A percentile compares a stretch with the other conserved stretches of the same genome.
Evolutionary conservation across 2,113 vertebrate genomes (phyloP).

Genomic region (Eudorcas thomsonii): DNA sequence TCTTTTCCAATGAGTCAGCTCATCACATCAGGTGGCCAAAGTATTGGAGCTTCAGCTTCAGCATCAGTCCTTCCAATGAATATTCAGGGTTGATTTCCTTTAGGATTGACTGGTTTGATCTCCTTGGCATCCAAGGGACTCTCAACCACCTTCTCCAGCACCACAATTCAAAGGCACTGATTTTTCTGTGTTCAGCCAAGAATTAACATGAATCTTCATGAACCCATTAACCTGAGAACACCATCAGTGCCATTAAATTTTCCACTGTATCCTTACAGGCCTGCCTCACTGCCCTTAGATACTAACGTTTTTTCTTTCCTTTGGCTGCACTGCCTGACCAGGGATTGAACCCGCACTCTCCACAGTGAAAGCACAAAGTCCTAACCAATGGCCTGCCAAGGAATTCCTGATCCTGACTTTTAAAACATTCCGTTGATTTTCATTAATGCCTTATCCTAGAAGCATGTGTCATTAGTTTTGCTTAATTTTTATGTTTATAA

Average conservation of each 20-base stretch:
- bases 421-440: background rate
- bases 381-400: background rate
- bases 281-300: background rate
- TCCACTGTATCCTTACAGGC: background rate
- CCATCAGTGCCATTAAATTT: background rate
- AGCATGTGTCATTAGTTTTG: background rate
- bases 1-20: background rate
- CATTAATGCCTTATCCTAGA: background rate
- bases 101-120: background rate
- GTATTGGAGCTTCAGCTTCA: background rate
- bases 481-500: background rate
- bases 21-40: background rate
- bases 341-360: background rate
- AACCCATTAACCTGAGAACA: background rate
- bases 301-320: background rate
- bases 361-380: background rate
- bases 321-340: background rate
- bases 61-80: background rate
- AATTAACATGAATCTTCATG: background rate
- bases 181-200: background rate
- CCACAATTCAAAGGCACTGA: background rate
- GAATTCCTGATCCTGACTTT: background rate
- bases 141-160: background rate
- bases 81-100: background rate
- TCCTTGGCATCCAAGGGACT: background rate